Evolutionary conservation across 1,140 invertebrate species (phyloP), one percentile per base, ranked within the genome.

Genomic region (Drosophila nikananu): DNA sequence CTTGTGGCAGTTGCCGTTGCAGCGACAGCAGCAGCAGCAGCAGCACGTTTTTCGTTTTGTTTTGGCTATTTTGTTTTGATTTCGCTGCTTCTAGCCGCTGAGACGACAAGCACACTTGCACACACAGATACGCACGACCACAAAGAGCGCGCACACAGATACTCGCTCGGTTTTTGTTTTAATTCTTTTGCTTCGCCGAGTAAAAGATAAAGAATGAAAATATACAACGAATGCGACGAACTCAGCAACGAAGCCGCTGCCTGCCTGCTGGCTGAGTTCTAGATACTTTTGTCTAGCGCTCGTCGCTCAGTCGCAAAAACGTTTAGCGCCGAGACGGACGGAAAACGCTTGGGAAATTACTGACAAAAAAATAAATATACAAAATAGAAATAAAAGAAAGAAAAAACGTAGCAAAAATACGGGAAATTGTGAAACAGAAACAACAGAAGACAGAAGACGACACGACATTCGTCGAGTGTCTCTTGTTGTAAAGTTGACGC

Each of bases 261-360:
- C 21, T 25, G 51, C 48, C 42, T 35, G 62, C 68, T 52, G 7
- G 35, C 51, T 35, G 77, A 87, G 91, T 92, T 92, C 91, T 92
- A 92, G 81, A 92, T 91, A 92, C 91, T 86, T 92, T 92, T 74
- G 73, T 86, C 82, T 83, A 86, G 80, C 80, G 75, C 68, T 73
- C 61, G 48, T 59, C 64, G 63, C 68, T 87, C 83, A 87, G 83
- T 87, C 84, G 84, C 86, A 90, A 79, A 84, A 90, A 58, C 86
- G 86, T 89, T 87, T 87, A 89, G 77, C 84, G 80, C 74, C 77
- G 80, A 89, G 73, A 55, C 86, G 79, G 86, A 86, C 81, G 86
- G 71, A 52, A 74, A 81, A 49, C 42, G 72, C 68, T 73, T 65
- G 73, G 66, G 63, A 81, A 86, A 80, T 75, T 78, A 74, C 62